Conservation (phyloP, 2,797 vertebrate genomes). For the Enteromius argenteus region DNA sequence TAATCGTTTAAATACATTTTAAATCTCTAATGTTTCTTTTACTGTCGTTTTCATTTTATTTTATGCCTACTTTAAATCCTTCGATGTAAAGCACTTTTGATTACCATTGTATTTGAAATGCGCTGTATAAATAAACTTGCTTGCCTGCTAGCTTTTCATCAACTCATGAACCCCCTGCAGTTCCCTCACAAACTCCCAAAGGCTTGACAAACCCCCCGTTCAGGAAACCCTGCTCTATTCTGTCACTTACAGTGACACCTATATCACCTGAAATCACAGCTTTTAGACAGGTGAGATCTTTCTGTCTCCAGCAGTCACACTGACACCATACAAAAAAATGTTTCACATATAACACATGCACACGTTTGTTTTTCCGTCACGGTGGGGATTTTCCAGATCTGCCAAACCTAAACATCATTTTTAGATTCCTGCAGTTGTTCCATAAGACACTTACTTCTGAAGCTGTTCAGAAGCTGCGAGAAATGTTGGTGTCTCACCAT, state of each 20-base stretch:
- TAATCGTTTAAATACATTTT: not conserved
- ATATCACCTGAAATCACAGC: slow-evolving; percentile 14
- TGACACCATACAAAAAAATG: not conserved
- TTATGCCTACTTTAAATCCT: not conserved
- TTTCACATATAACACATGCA: not conserved
- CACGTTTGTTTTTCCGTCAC: slow-evolving; percentile 2
- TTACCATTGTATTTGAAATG: not conserved
- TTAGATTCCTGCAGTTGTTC: not conserved
- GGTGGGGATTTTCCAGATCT: not conserved
- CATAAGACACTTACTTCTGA: not conserved
- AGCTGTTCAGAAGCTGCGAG: not conserved
- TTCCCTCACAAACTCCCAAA: slow-evolving; percentile 1
- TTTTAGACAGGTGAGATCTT: slow-evolving; percentile 1
- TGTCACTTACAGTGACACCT: not conserved
- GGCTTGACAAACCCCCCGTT: not conserved
- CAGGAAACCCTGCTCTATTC: not conserved
- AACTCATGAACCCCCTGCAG: not conserved
- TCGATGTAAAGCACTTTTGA: not conserved
- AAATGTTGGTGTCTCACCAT: not conserved
- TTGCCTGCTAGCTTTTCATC: not conserved
- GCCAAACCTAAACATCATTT: not conserved
- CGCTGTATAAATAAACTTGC: not conserved
- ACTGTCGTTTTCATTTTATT: not conserved
- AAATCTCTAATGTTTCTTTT: not conserved
- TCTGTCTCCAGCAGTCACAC: not conserved